Percentiles rank a stretch among this genome's conserved stretches.
Conservation (phyloP, 2,113 vertebrate species). For the Puntigrus tetrazona region DNA sequence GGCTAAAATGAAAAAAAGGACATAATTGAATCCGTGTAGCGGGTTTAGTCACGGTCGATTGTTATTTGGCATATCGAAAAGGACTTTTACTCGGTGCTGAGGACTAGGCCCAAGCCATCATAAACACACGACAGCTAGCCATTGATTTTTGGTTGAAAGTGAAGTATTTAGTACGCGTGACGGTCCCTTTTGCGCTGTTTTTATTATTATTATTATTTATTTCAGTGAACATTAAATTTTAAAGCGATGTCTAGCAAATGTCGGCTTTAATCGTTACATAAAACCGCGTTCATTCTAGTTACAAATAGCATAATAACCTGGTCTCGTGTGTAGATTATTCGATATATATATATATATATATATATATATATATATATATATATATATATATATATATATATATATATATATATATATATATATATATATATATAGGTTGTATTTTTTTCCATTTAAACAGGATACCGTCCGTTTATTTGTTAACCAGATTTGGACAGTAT, state of each 20-base stretch:
- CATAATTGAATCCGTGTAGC: not conserved
- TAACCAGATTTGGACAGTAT: not conserved
- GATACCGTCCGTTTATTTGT: not conserved
- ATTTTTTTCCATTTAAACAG: not conserved
- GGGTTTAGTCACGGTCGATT: not conserved
- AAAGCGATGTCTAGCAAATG: not conserved
- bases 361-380: too few species aligned
- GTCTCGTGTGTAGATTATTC: not conserved
- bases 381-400: too few species aligned
- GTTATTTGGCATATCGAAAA: not conserved
- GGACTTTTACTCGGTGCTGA: not conserved
- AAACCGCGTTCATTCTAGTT: too few species aligned
- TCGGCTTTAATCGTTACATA: not conserved
- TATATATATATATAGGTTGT: too few species aligned
- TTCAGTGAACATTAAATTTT: not conserved
- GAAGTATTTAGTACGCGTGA: not conserved
- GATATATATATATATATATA: too few species aligned
- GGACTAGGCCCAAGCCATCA: slow-evolving; percentile 12
- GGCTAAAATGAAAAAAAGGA: not conserved
- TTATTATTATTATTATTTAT: not conserved
- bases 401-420: too few species aligned
- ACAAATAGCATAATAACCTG: not conserved
- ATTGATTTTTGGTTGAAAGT: not conserved
- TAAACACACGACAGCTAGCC: not conserved
- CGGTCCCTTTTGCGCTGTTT: not conserved